Evolutionary conservation across 2,797 vertebrate genomes (phyloP).

Genomic region (Rhinogobio ventralis): DNA sequence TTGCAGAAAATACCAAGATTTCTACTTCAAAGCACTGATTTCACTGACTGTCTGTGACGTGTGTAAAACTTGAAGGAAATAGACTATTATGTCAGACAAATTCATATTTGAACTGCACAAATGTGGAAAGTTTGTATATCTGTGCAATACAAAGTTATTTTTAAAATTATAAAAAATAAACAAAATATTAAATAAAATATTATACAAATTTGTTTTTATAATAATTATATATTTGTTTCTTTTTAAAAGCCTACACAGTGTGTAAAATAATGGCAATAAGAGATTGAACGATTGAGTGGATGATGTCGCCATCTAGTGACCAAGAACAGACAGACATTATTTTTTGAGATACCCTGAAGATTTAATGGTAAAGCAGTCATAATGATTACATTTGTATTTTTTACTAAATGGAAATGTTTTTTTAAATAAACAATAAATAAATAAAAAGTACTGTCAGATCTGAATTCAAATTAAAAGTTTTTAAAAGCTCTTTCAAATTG

Average conservation of each 20-base stretch:
- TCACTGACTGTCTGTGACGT: background rate
- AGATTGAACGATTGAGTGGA: background rate
- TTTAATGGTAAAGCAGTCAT: background rate
- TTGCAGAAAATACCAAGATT: background rate
- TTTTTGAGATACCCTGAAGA: background rate
- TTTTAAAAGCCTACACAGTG: too few relatives aligned
- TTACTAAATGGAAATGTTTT: background rate
- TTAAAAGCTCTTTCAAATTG: too few relatives aligned
- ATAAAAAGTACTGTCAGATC: background rate
- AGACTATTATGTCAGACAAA: background rate
- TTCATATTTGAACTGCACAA: background rate
- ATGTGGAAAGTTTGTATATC: background rate
- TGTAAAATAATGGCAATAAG: background rate
- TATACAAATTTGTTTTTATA: background rate
- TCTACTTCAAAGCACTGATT: background rate
- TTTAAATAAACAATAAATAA: too few relatives aligned
- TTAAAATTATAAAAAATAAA: background rate
- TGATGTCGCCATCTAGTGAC: slow-evolving; percentile 19
- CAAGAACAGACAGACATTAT: background rate
- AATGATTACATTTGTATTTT: background rate
- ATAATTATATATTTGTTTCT: background rate
- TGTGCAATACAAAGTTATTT: too few relatives aligned
- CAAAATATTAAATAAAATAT: background rate
- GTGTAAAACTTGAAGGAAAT: background rate
- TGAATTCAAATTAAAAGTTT: too few relatives aligned